Base-by-base conservation (phyloP, 1,140 invertebrate genomes). In the Drosophila seguyi region DNA sequence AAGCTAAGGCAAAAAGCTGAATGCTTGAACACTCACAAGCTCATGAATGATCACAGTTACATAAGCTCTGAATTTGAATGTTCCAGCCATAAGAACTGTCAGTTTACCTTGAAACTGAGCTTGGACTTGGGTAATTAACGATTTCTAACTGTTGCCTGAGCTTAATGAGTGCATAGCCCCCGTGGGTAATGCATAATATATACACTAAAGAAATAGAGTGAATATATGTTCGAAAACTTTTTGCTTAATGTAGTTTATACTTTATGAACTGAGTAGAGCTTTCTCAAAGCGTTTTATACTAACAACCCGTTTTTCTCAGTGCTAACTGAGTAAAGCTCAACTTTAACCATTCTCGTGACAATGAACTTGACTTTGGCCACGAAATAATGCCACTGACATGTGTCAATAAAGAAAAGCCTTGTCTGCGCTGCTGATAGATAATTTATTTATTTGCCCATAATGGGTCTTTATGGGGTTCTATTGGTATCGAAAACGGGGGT, bases 291-390 rank as follows among this genome's bases (percentile, higher is more conserved):
- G 36, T 53, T 53, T 8, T 8, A 45, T 20, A 22, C 13, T 6
- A 14, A 8, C 20, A 47, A 25, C 1, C 14, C 5, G 7, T 11
- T 53, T 22, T 38, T 22, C 14, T 22, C 18, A 53, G 52, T 53
- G 31, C 6, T 14, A 13, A 8, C n/a, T 14, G 13, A 16, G 0
- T 18, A 52, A 44, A 57, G 18, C 44, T 29, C 13, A 38, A 60
- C 25, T 36, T 20, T n/a, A 41, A 41, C 22, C 27, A 62, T 48
- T 42, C 34, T 18, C 27, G 61, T 55, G 67, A 56, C 67, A 47
- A 18, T 71, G 67, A 71, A 71, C 67, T 71, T 67, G 67, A 55
- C 61, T 56, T 44, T 47, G 34, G n/a, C 8, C 44, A 63, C 36
- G 31, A 44, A 62, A 36, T 36, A 27, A 62, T 48, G 22, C 18